phyloP scores from a whole-genome alignment of 1,140 invertebrate species.

The Pachyrhynchus sulphureomaculatus region DNA sequence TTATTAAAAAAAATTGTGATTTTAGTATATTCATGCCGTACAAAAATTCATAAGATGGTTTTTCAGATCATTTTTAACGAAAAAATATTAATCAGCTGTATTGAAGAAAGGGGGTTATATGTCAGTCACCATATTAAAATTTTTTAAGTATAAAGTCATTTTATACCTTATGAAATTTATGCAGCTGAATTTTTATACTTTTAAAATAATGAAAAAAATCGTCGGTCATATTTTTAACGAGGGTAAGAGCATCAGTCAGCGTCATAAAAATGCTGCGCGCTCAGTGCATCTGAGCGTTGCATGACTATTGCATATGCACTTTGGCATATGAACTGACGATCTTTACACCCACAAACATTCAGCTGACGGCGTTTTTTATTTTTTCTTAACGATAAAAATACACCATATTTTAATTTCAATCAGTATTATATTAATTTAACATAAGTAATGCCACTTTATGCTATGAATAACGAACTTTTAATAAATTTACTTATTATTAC shows the following conservation, averaged over 20 bases:
- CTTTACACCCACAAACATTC: background rate
- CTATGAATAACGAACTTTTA: too few relatives aligned
- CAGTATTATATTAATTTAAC: too few relatives aligned
- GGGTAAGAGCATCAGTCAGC: slow-evolving; percentile 1
- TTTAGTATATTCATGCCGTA: too few relatives aligned
- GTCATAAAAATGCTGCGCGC: slow-evolving; percentile 5
- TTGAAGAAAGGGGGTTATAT: slow-evolving; percentile 3
- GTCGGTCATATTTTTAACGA: slow-evolving; percentile 7
- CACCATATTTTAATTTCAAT: too few relatives aligned
- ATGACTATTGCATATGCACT: background rate
- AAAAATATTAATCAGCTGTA: slow-evolving; percentile 10
- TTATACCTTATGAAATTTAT: slow-evolving; percentile 5
- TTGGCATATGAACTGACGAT: slow-evolving; percentile 10
- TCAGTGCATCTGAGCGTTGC: slow-evolving; percentile 7
- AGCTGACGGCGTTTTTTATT: background rate
- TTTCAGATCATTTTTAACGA: too few relatives aligned
- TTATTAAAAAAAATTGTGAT: slow-evolving; percentile 10
- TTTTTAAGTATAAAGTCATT: background rate
- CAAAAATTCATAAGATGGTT: too few relatives aligned
- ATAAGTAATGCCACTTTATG: too few relatives aligned
- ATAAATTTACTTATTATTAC: too few relatives aligned
- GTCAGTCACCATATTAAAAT: background rate
- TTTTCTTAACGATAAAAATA: background rate
- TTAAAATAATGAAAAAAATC: slow-evolving; percentile 7
- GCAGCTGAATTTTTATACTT: slow-evolving; percentile 14